These are phyloP conservation scores for Aleiodes alternator DNA, from an alignment of 2,888 invertebrate species.

Conservation along the genomic window DNA sequence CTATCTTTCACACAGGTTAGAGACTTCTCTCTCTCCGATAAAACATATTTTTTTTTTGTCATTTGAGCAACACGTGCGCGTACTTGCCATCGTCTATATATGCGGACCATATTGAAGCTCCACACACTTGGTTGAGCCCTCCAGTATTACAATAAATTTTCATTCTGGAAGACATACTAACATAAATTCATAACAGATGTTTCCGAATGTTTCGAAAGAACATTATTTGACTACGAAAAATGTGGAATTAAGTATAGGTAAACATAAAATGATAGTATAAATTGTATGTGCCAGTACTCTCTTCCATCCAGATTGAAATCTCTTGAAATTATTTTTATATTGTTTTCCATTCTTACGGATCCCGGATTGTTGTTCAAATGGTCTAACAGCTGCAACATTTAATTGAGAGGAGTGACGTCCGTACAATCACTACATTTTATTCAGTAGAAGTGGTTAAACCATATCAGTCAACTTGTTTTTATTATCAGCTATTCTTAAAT, in stretches of 20 bases:
- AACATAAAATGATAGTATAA: neutral
- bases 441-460: too few relatives aligned
- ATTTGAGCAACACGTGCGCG: conserved; percentile 53
- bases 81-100: conserved; percentile 21
- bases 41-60: conserved; percentile 24
- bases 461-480: too few relatives aligned
- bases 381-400: too few relatives aligned
- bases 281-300: conserved; percentile 6
- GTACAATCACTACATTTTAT: too few relatives aligned
- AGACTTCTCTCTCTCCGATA: conserved; percentile 22
- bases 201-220: neutral
- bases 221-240: neutral
- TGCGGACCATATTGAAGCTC: conserved; percentile 40
- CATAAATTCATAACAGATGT: conserved; percentile 48
- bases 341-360: too few relatives aligned
- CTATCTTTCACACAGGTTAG: conserved; percentile 34
- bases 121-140: conserved; percentile 47
- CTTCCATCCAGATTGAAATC: neutral
- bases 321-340: neutral
- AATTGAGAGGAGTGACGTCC: too few relatives aligned
- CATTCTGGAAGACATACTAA: conserved; percentile 53
- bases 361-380: too few relatives aligned
- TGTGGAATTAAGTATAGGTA: neutral
- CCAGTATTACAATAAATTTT: conserved; percentile 57
- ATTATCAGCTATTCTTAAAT: too few relatives aligned